Evolutionary conservation across 2,888 invertebrate genomes (phyloP), one percentile per base, ranked within the genome.

Genomic region (Lacanobia oleracea): DNA sequence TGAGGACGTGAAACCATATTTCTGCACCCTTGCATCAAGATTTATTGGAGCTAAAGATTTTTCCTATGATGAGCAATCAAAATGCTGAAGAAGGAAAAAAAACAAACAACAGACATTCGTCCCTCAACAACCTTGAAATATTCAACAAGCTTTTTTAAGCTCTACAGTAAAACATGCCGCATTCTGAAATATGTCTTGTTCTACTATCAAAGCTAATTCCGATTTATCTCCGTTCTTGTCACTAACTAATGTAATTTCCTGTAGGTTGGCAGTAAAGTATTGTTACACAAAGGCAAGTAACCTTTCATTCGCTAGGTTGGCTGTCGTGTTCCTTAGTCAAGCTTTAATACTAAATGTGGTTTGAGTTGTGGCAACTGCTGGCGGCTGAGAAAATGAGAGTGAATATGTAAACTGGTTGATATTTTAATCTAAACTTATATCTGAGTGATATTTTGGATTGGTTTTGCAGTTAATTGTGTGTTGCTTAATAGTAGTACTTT

Each of bases 321-420:
- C 43, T 73, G 68, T 60, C 66, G 10, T 64, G 79, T 73, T n/a
- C 21, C 33, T 50, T 21, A 67, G 62, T 48, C 23, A 60, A 16
- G 23, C 18, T 33, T 48, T 83, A 67, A 33, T 63, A 18, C 40
- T 63, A 60, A 73, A 68, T 73, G 78, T 37, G 37, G 67, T 82
- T 48, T 77, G 63, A 71, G 9, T 60, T 54, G 71, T 70, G 54
- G 50, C 51, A 40, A 51, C 27, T 14, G 59, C 56, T 59, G 1
- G 51, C 43, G 40, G 53, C 21, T 33, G 62, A 50, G 80, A 80
- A 80, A 80, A 74, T 40, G 66, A 79, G 48, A 79, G 83, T 80
- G 45, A 40, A 59, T 64, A 79, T 79, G 73, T 64, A 66, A 79
- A 82, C 72, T 67, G 14, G 45, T 60, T 60, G 23, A 64, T 66